Percentiles rank a stretch among this genome's conserved stretches.
Conservation (phyloP, 2,797 vertebrate species). For the Dendrocincla tyrannina region DNA sequence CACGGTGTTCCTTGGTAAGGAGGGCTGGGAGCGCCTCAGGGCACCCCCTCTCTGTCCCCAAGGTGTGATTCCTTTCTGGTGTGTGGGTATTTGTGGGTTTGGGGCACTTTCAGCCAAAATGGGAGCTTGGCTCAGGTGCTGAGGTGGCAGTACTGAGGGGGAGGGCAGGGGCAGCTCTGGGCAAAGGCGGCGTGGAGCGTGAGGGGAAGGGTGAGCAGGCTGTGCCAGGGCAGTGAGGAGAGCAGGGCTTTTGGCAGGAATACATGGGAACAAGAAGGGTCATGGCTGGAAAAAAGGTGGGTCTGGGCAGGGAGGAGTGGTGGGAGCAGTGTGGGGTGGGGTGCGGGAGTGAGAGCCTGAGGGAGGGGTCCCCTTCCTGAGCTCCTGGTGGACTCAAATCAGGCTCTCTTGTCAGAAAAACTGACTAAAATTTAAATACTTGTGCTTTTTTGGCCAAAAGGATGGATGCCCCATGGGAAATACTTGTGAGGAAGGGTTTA, state of each 20-base stretch:
- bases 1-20: rapidly evolving
- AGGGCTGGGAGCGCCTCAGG: rapidly evolving
- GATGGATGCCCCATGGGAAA: not conserved
- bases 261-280: rapidly evolving
- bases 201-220: rapidly evolving
- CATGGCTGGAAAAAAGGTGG: rapidly evolving
- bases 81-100: not conserved
- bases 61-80: not conserved
- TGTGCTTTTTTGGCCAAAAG: rapidly evolving
- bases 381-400: rapidly evolving
- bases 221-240: rapidly evolving
- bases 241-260: rapidly evolving
- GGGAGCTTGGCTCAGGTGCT: rapidly evolving
- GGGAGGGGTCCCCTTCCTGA: not conserved
- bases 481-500: rapidly evolving
- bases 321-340: rapidly evolving
- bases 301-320: not conserved
- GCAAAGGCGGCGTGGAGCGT: rapidly evolving
- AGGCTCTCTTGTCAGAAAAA: not conserved
- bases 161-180: rapidly evolving
- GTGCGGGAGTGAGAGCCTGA: not conserved
- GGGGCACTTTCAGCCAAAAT: rapidly evolving
- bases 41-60: rapidly evolving
- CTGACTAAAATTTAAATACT: not conserved
- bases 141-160: rapidly evolving